Percentiles rank a stretch among this genome's conserved stretches.
These are phyloP conservation scores for Idaea biselata DNA, from an alignment of 2,888 invertebrate species.

Conservation along the genomic window DNA sequence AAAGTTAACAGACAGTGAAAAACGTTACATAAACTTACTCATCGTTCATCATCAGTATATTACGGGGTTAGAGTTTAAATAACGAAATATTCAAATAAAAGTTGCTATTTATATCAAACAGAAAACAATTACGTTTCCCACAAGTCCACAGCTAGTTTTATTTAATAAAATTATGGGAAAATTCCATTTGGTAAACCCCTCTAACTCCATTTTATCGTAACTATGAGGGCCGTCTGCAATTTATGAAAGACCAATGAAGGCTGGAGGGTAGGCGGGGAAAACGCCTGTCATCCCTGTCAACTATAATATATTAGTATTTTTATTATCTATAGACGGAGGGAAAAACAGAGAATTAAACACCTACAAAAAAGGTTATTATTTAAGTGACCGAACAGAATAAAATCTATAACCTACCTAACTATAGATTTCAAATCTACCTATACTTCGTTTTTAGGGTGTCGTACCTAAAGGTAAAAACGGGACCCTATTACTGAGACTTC, in stretches of 20 bases:
- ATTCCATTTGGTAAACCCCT: conserved; percentile 68
- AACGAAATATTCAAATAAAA: conserved; percentile 29
- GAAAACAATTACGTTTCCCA: conserved; percentile 56
- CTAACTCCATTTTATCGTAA: conserved; percentile 64
- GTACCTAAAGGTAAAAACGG: too few species aligned
- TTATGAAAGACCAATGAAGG: conserved; percentile 70
- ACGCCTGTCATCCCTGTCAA: conserved; percentile 72
- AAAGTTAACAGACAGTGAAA: too few species aligned
- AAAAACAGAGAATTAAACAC: conserved; percentile 43
- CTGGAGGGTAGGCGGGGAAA: conserved; percentile 69
- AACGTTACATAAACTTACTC: too few species aligned
- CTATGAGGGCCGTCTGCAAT: conserved; percentile 67
- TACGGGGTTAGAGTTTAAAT: too few species aligned
- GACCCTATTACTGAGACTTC: too few species aligned
- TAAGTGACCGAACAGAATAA: too few species aligned
- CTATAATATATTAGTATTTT: conserved; percentile 38
- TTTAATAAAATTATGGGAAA: conserved; percentile 73
- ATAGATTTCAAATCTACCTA: too few species aligned
- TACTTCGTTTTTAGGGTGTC: too few species aligned
- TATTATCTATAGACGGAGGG: conserved; percentile 66
- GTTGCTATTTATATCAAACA: conserved; percentile 36
- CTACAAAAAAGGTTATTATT: too few species aligned
- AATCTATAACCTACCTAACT: too few species aligned
- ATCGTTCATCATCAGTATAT: too few species aligned
- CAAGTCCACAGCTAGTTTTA: conserved; percentile 45